Conservation (phyloP, 2,888 invertebrate genomes). For the Pristionchus arcanus region DNA sequence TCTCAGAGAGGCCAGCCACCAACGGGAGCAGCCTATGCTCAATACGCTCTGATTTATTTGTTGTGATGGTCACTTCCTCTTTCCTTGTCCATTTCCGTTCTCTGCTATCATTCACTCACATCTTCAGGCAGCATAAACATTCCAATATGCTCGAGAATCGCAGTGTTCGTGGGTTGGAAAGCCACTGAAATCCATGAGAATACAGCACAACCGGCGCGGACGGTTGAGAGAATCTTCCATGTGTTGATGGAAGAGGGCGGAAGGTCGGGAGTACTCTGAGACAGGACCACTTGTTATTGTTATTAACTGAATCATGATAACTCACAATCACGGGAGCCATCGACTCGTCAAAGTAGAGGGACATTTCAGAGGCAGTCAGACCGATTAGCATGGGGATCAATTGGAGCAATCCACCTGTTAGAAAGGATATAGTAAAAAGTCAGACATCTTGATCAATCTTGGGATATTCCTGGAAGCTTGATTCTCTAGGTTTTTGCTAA, state of each 20-base stretch:
- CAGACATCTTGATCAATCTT: neutral
- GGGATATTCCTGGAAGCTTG: neutral
- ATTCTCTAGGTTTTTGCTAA: neutral
- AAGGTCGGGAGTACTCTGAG: constrained; percentile 4
- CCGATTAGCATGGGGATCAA: constrained; percentile 51
- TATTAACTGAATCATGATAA: constrained; percentile 8
- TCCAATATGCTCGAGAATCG: constrained; percentile 44
- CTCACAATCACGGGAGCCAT: constrained; percentile 47
- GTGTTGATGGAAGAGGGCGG: neutral
- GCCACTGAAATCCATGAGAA: constrained; percentile 61
- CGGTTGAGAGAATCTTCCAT: constrained; percentile 58
- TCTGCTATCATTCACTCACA: constrained; percentile 35
- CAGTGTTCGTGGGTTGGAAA: constrained; percentile 58
- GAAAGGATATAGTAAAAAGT: neutral
- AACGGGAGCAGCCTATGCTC: neutral
- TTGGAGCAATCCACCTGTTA: constrained; percentile 34
- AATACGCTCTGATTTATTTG: constrained; percentile 28
- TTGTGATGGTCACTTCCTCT: neutral
- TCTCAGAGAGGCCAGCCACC: neutral
- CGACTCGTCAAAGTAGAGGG: constrained; percentile 49
- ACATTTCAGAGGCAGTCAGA: constrained; percentile 39
- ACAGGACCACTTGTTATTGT: neutral
- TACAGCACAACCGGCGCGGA: constrained; percentile 59
- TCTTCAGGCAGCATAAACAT: constrained; percentile 53
- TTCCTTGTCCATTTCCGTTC: neutral